A percentile compares a stretch with the other conserved stretches of the same genome.
Conservation (phyloP, 2,113 vertebrate genomes). For the Alexandromys fortis region DNA sequence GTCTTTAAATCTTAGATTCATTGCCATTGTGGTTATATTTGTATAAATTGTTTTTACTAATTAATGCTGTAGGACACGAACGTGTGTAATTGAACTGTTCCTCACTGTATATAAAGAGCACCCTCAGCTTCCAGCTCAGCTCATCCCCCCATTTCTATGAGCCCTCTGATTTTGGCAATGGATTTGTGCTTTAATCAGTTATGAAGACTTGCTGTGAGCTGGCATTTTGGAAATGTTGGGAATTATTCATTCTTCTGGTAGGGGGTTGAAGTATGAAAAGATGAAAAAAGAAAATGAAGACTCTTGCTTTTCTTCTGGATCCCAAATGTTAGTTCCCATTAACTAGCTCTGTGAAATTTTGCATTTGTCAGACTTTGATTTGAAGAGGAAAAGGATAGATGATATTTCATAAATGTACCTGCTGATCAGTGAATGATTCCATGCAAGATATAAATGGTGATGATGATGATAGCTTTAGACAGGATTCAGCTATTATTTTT, state of each 20-base stretch:
- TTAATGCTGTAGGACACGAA: slow-evolving; percentile 68
- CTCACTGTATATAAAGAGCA: slow-evolving; percentile 64
- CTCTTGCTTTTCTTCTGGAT: slow-evolving; percentile 56
- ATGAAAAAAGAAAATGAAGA: slow-evolving; percentile 71
- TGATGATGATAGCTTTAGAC: not conserved
- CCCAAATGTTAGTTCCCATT: slow-evolving; percentile 66
- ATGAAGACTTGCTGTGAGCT: slow-evolving; percentile 73
- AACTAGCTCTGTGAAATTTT: slow-evolving; percentile 65
- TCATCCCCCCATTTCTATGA: slow-evolving; percentile 76
- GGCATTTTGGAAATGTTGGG: slow-evolving; percentile 74
- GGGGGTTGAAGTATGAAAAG: slow-evolving; percentile 67
- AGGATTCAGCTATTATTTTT: slow-evolving; percentile 27
- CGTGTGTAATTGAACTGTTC: slow-evolving; percentile 80
- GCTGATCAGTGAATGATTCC: slow-evolving; percentile 27
- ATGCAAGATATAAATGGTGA: not conserved
- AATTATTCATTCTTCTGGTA: slow-evolving; percentile 81
- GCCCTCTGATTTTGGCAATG: slow-evolving; percentile 66
- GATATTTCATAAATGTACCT: not conserved
- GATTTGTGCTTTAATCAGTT: slow-evolving; percentile 77
- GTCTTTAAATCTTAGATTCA: slow-evolving; percentile 74
- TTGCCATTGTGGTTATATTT: slow-evolving; percentile 42
- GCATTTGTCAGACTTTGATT: slow-evolving; percentile 8
- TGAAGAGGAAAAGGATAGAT: slow-evolving; percentile 30
- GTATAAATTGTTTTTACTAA: slow-evolving; percentile 70
- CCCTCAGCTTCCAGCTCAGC: slow-evolving; percentile 64